phyloP scores from a whole-genome alignment of 2,888 invertebrate species.

The Melinaea marsaeus region DNA sequence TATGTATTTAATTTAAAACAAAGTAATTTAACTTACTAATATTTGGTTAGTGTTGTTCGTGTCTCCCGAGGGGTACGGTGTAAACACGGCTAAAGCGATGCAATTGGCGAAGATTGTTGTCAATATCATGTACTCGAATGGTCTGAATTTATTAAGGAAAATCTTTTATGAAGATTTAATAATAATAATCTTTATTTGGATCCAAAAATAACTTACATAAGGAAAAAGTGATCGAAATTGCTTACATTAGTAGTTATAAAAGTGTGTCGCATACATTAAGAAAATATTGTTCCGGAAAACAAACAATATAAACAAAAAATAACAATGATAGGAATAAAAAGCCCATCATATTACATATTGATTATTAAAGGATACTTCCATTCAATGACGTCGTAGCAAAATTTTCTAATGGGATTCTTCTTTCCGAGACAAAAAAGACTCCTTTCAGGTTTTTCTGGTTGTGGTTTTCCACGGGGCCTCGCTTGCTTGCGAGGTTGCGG shows the following conservation, averaged over 20 bases:
- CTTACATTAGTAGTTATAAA: no score
- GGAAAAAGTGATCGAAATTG: no score
- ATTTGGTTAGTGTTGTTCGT: constrained; percentile 95
- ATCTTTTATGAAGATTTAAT: constrained; percentile 5
- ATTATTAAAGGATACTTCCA: constrained; percentile 97
- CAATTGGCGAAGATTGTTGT: constrained; percentile 99
- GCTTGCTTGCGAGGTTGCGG: constrained; percentile 79
- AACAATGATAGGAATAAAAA: no score
- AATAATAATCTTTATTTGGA: neutral
- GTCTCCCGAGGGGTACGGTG: constrained; percentile 96
- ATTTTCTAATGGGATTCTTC: constrained; percentile 95
- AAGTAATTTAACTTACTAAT: constrained; percentile 85
- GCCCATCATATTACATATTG: neutral
- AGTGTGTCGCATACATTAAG: no score
- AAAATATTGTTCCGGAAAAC: no score
- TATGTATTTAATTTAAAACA: neutral
- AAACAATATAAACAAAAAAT: no score
- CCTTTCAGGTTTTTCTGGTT: constrained; percentile 92
- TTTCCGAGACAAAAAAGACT: constrained; percentile 94
- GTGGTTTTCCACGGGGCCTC: constrained; percentile 87
- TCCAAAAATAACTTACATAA: no score
- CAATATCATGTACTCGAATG: constrained; percentile 99
- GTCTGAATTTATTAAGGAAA: constrained; percentile 77
- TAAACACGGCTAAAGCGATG: constrained; percentile 97
- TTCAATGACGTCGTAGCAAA: constrained; percentile 97